phyloP scores from a whole-genome alignment of 2,797 vertebrate species.

The Phataginus tricuspis region DNA sequence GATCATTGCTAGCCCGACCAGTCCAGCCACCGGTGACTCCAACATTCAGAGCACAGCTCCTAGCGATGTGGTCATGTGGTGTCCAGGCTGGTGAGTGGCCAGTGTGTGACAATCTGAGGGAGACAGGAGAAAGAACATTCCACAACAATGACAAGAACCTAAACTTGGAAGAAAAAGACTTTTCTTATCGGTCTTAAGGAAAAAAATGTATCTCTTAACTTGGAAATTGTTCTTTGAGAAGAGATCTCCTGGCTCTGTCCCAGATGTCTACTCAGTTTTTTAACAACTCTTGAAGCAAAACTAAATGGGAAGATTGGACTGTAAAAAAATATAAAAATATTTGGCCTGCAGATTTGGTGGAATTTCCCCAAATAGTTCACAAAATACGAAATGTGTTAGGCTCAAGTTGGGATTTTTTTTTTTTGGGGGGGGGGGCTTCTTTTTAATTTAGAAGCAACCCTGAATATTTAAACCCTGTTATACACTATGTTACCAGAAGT shows the following conservation, averaged over 20 bases:
- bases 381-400: slow-evolving; percentile 58
- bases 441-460: slow-evolving; percentile 53
- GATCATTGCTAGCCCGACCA: not conserved
- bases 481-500: slow-evolving; percentile 40
- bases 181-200: not conserved
- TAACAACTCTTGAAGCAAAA: slow-evolving; percentile 52
- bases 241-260: slow-evolving; percentile 8
- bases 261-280: slow-evolving; percentile 32
- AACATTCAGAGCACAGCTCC: not conserved
- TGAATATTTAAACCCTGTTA: slow-evolving; percentile 27
- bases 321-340: slow-evolving; percentile 59
- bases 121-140: not conserved
- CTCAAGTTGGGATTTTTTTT: not conserved
- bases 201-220: not conserved
- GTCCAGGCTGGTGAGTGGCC: not conserved
- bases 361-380: slow-evolving; percentile 72
- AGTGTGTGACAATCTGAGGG: not conserved
- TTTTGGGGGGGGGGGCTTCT: not conserved
- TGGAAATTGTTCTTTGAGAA: slow-evolving; percentile 48
- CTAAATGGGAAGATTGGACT: slow-evolving; percentile 51
- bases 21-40: not conserved
- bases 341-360: slow-evolving; percentile 66
- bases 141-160: not conserved
- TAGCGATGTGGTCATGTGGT: not conserved
- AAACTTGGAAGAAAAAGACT: slow-evolving; percentile 26